Conservation (phyloP, 2,888 invertebrate genomes). For the Sabatieria punctata region DNA sequence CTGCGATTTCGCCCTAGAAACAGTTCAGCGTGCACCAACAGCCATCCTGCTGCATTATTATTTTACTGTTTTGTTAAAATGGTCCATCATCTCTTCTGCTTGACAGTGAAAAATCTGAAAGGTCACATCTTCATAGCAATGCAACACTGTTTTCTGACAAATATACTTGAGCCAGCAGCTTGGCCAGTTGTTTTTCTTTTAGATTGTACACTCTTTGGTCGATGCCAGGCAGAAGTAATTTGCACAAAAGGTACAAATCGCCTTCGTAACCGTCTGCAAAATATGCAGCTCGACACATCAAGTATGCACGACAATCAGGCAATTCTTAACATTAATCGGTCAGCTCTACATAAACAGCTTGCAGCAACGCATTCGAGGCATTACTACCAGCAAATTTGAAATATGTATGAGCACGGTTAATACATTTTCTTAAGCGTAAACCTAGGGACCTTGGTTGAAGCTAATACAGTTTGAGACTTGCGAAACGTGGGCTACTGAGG, state of each 20-base stretch:
- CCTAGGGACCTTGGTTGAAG: no score
- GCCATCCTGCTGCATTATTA: not conserved
- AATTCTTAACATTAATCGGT: no score
- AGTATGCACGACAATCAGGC: no score
- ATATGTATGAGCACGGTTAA: not conserved
- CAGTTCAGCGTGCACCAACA: no score
- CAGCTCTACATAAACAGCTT: no score
- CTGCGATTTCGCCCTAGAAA: conserved; percentile 58
- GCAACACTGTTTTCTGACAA: not conserved
- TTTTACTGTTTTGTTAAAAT: conserved; percentile 49
- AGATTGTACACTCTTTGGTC: conserved; percentile 72
- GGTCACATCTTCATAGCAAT: no score
- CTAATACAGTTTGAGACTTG: no score
- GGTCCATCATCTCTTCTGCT: conserved; percentile 61
- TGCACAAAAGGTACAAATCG: conserved; percentile 48
- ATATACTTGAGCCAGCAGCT: conserved; percentile 55
- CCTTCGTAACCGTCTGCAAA: conserved; percentile 12
- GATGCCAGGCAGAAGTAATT: conserved; percentile 60
- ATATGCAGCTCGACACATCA: no score
- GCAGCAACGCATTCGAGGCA: not conserved
- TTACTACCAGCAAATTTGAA: not conserved
- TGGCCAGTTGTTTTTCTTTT: conserved; percentile 73
- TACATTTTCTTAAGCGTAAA: no score
- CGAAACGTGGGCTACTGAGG: no score
- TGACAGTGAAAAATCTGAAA: conserved; percentile 49